phyloP scores from a whole-genome alignment of 2,888 invertebrate species.

The Trachelus stipa region DNA sequence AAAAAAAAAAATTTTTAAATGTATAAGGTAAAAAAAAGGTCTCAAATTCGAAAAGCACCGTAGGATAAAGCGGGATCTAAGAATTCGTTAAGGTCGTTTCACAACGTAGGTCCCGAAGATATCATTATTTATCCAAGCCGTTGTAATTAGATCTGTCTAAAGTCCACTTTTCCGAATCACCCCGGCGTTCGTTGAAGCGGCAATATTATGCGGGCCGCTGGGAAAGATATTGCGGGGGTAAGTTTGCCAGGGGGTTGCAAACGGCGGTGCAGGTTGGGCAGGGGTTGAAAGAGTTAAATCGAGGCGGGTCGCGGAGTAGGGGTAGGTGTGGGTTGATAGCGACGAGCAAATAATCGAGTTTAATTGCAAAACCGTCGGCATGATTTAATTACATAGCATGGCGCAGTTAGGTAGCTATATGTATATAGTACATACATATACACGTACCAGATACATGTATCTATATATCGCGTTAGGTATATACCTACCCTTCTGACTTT shows the following conservation, averaged over 20 bases:
- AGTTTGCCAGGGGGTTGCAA: slow-evolving; percentile 23
- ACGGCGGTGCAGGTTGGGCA: slow-evolving; percentile 13
- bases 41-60: background rate
- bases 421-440: slow-evolving; percentile 20
- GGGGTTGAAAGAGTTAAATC: slow-evolving; percentile 62
- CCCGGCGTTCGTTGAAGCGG: slow-evolving; percentile 40
- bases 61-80: background rate
- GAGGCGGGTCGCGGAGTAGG: slow-evolving; percentile 41
- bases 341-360: slow-evolving; percentile 67
- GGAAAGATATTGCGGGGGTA: slow-evolving; percentile 45
- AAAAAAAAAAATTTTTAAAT: too few species aligned
- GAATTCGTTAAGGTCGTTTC: slow-evolving; percentile 14
- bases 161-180: slow-evolving; percentile 51
- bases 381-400: slow-evolving; percentile 63
- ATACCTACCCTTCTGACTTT: slow-evolving; percentile 14
- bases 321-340: slow-evolving; percentile 43
- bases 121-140: background rate
- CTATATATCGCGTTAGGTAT: slow-evolving; percentile 4
- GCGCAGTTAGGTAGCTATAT: slow-evolving; percentile 33
- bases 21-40: background rate
- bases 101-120: slow-evolving; percentile 24
- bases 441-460: slow-evolving; percentile 9
- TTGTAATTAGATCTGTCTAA: slow-evolving; percentile 50
- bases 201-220: slow-evolving; percentile 48
- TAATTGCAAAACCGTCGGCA: slow-evolving; percentile 67